Evolutionary conservation across 2,113 vertebrate genomes (phyloP).

Genomic region (Galbula dea): DNA sequence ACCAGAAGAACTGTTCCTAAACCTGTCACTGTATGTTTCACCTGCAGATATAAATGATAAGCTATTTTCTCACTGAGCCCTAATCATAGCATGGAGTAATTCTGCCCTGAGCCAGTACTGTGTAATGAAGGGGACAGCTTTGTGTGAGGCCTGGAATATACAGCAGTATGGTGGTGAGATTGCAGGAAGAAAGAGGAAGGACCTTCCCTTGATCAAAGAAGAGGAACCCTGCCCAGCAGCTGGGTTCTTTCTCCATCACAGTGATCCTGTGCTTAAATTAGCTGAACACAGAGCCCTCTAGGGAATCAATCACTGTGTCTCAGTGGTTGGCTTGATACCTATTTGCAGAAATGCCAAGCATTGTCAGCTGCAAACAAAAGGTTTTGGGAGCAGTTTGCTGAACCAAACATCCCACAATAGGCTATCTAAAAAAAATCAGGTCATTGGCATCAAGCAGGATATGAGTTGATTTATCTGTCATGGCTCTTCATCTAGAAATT

Average conservation of each 20-base stretch:
- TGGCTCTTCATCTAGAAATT: not conserved
- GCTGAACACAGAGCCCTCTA: not conserved
- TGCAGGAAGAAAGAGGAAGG: not conserved
- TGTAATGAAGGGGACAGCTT: fast-evolving
- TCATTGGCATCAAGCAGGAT: not conserved
- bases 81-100: not conserved
- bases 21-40: not conserved
- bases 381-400: not conserved
- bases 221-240: not conserved
- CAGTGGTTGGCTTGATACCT: not conserved
- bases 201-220: not conserved
- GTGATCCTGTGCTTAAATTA: not conserved
- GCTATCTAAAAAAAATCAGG: not conserved
- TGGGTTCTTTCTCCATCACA: not conserved
- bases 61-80: not conserved
- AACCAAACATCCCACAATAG: not conserved
- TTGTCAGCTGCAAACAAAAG: not conserved
- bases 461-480: not conserved
- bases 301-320: not conserved
- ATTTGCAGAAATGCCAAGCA: not conserved
- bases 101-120: not conserved
- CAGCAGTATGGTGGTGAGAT: not conserved
- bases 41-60: not conserved
- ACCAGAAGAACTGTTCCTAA: not conserved
- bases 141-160: not conserved